A percentile compares a stretch with the other conserved stretches of the same genome.
Conservation (phyloP, 1,140 invertebrate genomes). For the Elysia chlorotica region DNA sequence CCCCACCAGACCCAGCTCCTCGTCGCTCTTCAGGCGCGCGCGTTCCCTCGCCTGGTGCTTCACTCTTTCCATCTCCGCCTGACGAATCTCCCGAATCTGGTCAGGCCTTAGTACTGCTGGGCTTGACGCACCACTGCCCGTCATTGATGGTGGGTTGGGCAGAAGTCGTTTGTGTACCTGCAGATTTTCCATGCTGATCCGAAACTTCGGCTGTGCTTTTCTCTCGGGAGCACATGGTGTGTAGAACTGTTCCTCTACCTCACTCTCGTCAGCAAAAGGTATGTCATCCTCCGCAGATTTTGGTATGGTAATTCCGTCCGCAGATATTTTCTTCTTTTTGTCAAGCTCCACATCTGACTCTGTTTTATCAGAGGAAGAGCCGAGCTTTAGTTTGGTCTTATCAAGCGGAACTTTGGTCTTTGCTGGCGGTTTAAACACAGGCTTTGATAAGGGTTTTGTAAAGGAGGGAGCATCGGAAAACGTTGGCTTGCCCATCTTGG, state of each 20-base stretch:
- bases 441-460: neutral
- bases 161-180: conserved; percentile 41
- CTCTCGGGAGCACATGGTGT: conserved; percentile 47
- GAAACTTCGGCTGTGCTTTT: conserved; percentile 22
- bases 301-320: conserved; percentile 31
- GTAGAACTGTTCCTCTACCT: conserved; percentile 48
- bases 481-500: neutral
- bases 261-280: conserved; percentile 57
- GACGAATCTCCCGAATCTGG: conserved; percentile 34
- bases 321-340: conserved; percentile 38
- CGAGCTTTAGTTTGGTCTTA: conserved; percentile 22
- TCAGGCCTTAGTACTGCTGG: conserved; percentile 28
- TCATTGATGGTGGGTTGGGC: conserved; percentile 32
- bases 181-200: conserved; percentile 19
- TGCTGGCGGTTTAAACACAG: neutral
- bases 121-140: neutral
- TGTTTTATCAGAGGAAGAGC: conserved; percentile 26
- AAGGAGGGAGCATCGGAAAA: neutral
- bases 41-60: conserved; percentile 32
- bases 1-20: conserved; percentile 34
- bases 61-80: conserved; percentile 39
- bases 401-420: conserved; percentile 25
- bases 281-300: conserved; percentile 39
- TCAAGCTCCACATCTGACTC: conserved; percentile 21
- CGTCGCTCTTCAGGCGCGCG: conserved; percentile 38